A percentile compares a stretch with the other conserved stretches of the same genome.
Conservation (phyloP, 1,140 invertebrate species). For the Macrostomum lignano region DNA sequence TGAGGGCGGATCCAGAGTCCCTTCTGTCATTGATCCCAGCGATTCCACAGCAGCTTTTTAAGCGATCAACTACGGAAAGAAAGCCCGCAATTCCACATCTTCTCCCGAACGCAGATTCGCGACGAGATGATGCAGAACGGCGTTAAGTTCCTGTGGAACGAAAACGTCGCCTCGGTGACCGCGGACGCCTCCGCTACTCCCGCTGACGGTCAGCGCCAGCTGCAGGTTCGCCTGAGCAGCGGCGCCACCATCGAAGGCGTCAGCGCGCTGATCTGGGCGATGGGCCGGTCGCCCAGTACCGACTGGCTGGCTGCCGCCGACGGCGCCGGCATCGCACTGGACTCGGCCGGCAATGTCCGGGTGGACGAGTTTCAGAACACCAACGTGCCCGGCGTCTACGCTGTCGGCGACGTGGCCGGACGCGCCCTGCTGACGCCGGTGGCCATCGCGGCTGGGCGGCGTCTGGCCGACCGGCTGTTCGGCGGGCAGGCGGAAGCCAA, state of each 20-base stretch:
- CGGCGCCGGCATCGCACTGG: slow-evolving; percentile 15
- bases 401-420: slow-evolving; percentile 33
- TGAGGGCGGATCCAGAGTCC: too few relatives aligned
- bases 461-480: slow-evolving; percentile 30
- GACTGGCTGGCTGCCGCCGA: slow-evolving; percentile 20
- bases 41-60: too few relatives aligned
- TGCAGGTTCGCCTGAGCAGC: too few relatives aligned
- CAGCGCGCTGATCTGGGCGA: slow-evolving; percentile 30
- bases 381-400: slow-evolving; percentile 23
- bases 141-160: too few relatives aligned
- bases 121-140: too few relatives aligned
- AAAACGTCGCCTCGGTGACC: too few relatives aligned
- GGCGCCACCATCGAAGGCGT: slow-evolving; percentile 17
- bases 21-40: too few relatives aligned
- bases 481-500: slow-evolving; percentile 21
- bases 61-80: too few relatives aligned
- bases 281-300: slow-evolving; percentile 28
- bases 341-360: slow-evolving; percentile 25
- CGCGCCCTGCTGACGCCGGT: slow-evolving; percentile 32
- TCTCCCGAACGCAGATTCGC: too few relatives aligned
- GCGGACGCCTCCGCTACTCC: too few relatives aligned
- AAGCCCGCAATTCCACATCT: too few relatives aligned
- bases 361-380: slow-evolving; percentile 35
- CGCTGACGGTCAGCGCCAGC: too few relatives aligned
- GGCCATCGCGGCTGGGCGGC: slow-evolving; percentile 33